A percentile compares a stretch with the other conserved stretches of the same genome.
These are phyloP conservation scores for Typhlichthys subterraneus DNA, from an alignment of 2,797 vertebrate species.

Conservation along the genomic window DNA sequence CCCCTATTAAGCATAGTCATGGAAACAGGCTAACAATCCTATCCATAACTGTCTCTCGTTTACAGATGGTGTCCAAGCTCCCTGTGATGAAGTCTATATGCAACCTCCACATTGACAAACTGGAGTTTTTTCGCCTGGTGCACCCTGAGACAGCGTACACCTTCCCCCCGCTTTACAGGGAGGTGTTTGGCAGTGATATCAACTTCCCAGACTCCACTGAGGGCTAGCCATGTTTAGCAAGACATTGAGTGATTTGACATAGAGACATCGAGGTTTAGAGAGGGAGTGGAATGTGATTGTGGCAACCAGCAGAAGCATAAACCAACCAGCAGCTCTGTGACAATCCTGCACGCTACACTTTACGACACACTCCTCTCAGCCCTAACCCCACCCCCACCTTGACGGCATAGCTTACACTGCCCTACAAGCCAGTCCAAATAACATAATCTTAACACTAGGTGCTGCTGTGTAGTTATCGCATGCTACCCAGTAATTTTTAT, in stretches of 20 bases:
- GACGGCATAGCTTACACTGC: slow-evolving; percentile 49
- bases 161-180: slow-evolving; percentile 89
- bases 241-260: slow-evolving; percentile 24
- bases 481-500: slow-evolving; percentile 53
- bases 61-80: slow-evolving; percentile 89
- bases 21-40: neutral
- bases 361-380: slow-evolving; percentile 69
- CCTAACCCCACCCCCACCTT: slow-evolving; percentile 45
- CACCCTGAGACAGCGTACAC: slow-evolving; percentile 86
- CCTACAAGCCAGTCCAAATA: slow-evolving; percentile 52
- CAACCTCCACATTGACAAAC: slow-evolving; percentile 91
- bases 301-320: slow-evolving; percentile 66
- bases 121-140: slow-evolving; percentile 90
- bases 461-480: slow-evolving; percentile 52
- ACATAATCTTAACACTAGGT: slow-evolving; percentile 42
- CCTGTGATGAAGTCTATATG: slow-evolving; percentile 91
- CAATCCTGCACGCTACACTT: slow-evolving; percentile 82
- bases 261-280: slow-evolving; percentile 52
- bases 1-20: neutral
- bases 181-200: slow-evolving; percentile 90
- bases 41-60: slow-evolving; percentile 3
- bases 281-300: slow-evolving; percentile 31
- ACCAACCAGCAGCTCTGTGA: slow-evolving; percentile 75
- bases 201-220: slow-evolving; percentile 85
- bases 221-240: slow-evolving; percentile 71